Conservation (phyloP, 1,140 invertebrate species). For the Coelopa frigida region DNA sequence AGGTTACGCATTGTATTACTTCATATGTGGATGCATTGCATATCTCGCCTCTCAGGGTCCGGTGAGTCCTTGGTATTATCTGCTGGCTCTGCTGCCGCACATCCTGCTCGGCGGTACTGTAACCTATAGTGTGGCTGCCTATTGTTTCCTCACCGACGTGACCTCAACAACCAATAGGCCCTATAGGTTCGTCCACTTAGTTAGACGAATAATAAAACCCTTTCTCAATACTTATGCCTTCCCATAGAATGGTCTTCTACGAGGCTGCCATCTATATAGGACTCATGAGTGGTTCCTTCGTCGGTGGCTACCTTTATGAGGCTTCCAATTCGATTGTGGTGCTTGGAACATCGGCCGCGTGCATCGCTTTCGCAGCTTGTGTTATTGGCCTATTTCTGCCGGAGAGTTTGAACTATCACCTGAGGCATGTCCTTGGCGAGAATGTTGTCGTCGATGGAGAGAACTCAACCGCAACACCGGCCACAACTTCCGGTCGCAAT, state of each 20-base stretch:
- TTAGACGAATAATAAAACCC: too few relatives aligned
- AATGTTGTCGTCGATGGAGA: not conserved
- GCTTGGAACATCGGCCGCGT: constrained; percentile 24
- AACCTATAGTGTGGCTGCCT: constrained; percentile 51
- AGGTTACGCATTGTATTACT: constrained; percentile 34
- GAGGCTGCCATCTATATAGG: constrained; percentile 52
- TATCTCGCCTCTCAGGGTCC: constrained; percentile 19
- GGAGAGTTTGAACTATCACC: constrained; percentile 25
- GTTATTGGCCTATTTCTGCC: constrained; percentile 24
- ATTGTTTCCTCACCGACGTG: constrained; percentile 59
- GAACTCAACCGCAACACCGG: not conserved
- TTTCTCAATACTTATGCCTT: too few relatives aligned
- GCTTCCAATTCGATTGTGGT: constrained; percentile 20
- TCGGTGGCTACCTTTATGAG: constrained; percentile 42
- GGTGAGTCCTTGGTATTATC: constrained; percentile 52
- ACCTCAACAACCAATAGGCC: constrained; percentile 49
- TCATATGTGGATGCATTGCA: constrained; percentile 40
- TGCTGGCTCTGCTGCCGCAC: constrained; percentile 51
- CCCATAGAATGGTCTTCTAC: constrained; percentile 57
- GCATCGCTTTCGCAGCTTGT: constrained; percentile 21
- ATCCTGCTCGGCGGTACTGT: constrained; percentile 52
- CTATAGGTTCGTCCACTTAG: constrained; percentile 38
- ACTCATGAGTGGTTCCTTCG: constrained; percentile 51
- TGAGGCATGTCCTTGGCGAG: not conserved
- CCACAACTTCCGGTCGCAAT: not conserved